Evolutionary conservation across 2,888 invertebrate species (phyloP), one percentile per base, ranked within the genome.

Genomic region (Mythimna ferrago): DNA sequence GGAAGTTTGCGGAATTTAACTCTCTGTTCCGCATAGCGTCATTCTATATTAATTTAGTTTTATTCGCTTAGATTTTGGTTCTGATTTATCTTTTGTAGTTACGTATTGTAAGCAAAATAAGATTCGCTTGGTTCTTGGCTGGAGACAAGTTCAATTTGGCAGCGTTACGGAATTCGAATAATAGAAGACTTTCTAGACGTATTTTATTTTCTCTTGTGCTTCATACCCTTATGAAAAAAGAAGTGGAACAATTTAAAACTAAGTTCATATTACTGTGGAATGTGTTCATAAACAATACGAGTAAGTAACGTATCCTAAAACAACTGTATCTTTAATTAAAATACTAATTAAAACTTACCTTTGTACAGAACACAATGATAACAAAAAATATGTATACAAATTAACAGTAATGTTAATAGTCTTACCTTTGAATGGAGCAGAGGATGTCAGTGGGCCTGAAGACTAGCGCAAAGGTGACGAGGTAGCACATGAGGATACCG

Each of bases 391-490:
- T 14, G 10, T 6, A 53, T n/a, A 38, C n/a, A 38, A 21, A 14
- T 53, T n/a, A 26, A 41, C 6, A 4, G 14, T n/a, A 53, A 41
- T n/a, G 2, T 32, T 38, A 4, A 14, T 2, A 35, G 14, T 60
- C 91, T 93, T 93, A 98, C 98, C 98, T 98, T 93, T 99, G 98
- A 80, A 99, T 97, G 53, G 99, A 98, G 90, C 99, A 99, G 51
- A 99, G 97, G 85, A 98, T 97, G 92, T 99, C 98, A 32, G 98
- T 98, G 0, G 98, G 98, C 73, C 98, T 97, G 81, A 99, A 97
- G 67, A 99, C 98, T 48, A 99, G 97, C 6, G 98, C 98, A 93
- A 99, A 99, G 62, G 99, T 99, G 81, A 99, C 98, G 75, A 98
- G 97, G 95, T 99, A 99, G 94, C 99, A 99, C 97, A 99, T 98